Base-by-base conservation (phyloP, 2,113 vertebrate genomes). In the Burhinus oedicnemus region DNA sequence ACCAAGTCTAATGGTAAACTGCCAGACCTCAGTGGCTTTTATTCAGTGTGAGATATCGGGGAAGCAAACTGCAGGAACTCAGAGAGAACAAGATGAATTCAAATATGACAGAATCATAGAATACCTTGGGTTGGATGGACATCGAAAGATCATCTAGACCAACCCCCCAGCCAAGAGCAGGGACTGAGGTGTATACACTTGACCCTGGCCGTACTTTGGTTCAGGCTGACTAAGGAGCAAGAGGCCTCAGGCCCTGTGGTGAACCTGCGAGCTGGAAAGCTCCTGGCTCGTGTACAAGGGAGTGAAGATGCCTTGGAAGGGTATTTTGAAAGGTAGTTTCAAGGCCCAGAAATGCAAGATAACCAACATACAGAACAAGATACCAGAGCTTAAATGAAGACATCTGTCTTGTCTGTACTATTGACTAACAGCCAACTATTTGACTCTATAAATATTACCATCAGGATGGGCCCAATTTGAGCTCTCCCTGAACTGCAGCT, bases 11-110 rank as follows among this genome's bases (percentile, higher is more conserved):
- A 51, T 18, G 38, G 18, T 34, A 72, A 68, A 29, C 69, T 51
- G 29, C 4, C 36, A 55, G 57, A 58, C 9, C 40, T 70, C 51
- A 36, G 23, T 49, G 45, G 29, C 51, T 86, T 92, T 34, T 65
- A 3, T 52, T 88, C 34, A 62, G 55, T 4, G 0, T 54, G 47
- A 70, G 51, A 70, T 34, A 58, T 25, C 0, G 0, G 7, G 12
- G 20, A 51, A 83, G 49, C 13, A 68, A 84, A 65, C 38, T 80
- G 58, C 44, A 49, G 55, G 23, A 86, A 68, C 21, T 54, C 17
- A 47, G 32, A 40, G 26, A 22, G 30, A 66, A 62, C 14, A 68
- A 74, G 55, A 80, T 42, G 5, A 14, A 29, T 66, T 66, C 60
- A 71, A 91, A 47, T 49, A 58, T 49, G 34, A 13, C 5, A 13